Evolutionary conservation across 2,113 vertebrate genomes (phyloP).

Genomic region (Xiphophorus maculatus): DNA sequence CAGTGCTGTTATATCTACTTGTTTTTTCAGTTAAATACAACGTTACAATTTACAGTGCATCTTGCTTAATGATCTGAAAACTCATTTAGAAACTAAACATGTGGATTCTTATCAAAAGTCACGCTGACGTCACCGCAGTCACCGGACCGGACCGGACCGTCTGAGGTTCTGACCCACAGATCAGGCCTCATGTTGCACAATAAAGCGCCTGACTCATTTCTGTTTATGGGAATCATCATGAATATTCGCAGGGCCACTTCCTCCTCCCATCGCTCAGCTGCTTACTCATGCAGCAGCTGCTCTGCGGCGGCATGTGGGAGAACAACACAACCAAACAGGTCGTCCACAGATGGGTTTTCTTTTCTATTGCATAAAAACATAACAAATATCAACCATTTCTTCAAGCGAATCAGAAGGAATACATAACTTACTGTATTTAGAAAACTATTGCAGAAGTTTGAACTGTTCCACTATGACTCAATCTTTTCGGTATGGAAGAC

Average conservation of each 20-base stretch:
- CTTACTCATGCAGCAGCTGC: background rate
- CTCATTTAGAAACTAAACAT: background rate
- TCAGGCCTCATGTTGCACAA: background rate
- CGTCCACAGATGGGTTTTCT: background rate
- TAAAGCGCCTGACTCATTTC: background rate
- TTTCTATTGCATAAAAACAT: background rate
- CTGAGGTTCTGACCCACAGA: background rate
- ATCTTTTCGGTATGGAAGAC: too few species aligned
- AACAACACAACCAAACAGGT: background rate
- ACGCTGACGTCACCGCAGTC: background rate
- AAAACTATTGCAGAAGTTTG: too few species aligned
- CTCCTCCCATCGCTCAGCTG: background rate
- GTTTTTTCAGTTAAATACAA: too few species aligned
- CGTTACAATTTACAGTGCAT: too few species aligned
- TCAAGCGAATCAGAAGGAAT: too few species aligned
- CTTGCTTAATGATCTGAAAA: background rate
- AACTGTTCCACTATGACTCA: too few species aligned
- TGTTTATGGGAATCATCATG: background rate
- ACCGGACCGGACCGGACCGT: background rate
- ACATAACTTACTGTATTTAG: too few species aligned
- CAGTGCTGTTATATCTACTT: too few species aligned
- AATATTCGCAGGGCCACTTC: background rate
- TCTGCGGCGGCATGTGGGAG: background rate
- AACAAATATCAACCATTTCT: too few species aligned
- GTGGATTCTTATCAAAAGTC: background rate